A percentile compares a stretch with the other conserved stretches of the same genome.
Evolutionary conservation across 2,888 invertebrate species (phyloP).

Genomic region (Lepidochitona cinerea): DNA sequence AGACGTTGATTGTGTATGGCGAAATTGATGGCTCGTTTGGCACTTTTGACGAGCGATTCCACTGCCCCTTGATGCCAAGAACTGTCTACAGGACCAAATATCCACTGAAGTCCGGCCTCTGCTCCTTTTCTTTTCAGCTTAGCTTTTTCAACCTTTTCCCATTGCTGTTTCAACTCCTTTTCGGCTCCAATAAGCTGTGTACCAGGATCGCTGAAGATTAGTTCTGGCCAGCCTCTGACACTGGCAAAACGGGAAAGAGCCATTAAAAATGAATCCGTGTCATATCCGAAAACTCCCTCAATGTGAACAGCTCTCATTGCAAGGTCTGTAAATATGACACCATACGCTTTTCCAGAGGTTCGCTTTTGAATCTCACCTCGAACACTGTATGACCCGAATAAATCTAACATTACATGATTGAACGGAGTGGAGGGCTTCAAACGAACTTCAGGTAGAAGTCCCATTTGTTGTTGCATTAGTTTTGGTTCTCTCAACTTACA

Average conservation of each 20-base stretch:
- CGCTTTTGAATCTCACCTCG: neutral
- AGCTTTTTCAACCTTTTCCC: neutral
- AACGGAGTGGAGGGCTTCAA: conserved; percentile 3
- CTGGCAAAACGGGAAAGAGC: conserved; percentile 1
- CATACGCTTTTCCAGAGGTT: neutral
- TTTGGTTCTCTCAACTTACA: conserved; percentile 3
- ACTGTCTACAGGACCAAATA: conserved; percentile 12
- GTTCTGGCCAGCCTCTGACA: conserved; percentile 9
- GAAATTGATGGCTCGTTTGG: conserved; percentile 4
- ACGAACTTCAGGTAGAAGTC: neutral
- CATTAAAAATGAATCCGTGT: conserved; percentile 8
- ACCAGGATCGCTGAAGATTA: conserved; percentile 7
- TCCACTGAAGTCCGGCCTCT: neutral
- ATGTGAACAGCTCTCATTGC: conserved; percentile 4
- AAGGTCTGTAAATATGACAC: conserved; percentile 5
- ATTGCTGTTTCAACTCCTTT: neutral
- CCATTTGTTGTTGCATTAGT: neutral
- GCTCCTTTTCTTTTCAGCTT: neutral
- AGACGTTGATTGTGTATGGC: conserved; percentile 6
- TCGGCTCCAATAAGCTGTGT: conserved; percentile 13
- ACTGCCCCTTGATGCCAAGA: conserved; percentile 15
- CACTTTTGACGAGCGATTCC: conserved; percentile 8
- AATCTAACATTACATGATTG: conserved; percentile 1
- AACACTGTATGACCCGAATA: conserved; percentile 2
- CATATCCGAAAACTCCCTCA: conserved; percentile 13